Percentiles rank a stretch among this genome's conserved stretches.
Evolutionary conservation across 2,113 vertebrate species (phyloP).

Genomic region (Pteruthius melanotis): DNA sequence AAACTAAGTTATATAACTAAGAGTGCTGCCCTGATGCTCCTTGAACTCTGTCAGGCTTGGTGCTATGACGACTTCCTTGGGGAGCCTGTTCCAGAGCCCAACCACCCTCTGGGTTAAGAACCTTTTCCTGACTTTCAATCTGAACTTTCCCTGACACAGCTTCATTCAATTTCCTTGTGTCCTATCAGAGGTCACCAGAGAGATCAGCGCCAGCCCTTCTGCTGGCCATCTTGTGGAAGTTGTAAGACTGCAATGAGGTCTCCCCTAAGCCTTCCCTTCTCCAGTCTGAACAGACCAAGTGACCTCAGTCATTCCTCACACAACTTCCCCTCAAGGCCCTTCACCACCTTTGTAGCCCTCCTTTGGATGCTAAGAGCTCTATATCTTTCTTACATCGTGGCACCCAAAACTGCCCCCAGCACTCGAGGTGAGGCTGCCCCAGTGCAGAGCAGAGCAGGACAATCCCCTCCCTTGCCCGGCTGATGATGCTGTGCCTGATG

Average conservation of each 20-base stretch:
- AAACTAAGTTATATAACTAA: background rate
- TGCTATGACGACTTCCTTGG: background rate
- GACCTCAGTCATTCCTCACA: background rate
- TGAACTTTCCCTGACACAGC: background rate
- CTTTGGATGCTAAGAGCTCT: background rate
- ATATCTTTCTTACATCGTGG: too few relatives aligned
- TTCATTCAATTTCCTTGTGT: background rate
- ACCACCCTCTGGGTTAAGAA: background rate
- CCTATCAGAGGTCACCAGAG: background rate
- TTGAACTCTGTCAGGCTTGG: background rate
- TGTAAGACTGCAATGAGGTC: background rate
- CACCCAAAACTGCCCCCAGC: accelerated
- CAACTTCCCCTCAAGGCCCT: accelerated
- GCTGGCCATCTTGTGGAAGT: background rate
- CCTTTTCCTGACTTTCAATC: background rate
- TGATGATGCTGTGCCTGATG: background rate
- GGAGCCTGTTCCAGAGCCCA: background rate
- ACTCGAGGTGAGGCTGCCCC: accelerated
- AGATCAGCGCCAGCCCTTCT: background rate
- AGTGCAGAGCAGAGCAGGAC: accelerated
- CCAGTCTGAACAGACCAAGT: background rate
- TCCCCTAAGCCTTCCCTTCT: background rate
- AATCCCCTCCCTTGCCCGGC: accelerated
- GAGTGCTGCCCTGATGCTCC: background rate
- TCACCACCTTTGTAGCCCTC: background rate